Evolutionary conservation across 2,797 vertebrate species (phyloP).

Genomic region (Pseudocheirus occidentalis): DNA sequence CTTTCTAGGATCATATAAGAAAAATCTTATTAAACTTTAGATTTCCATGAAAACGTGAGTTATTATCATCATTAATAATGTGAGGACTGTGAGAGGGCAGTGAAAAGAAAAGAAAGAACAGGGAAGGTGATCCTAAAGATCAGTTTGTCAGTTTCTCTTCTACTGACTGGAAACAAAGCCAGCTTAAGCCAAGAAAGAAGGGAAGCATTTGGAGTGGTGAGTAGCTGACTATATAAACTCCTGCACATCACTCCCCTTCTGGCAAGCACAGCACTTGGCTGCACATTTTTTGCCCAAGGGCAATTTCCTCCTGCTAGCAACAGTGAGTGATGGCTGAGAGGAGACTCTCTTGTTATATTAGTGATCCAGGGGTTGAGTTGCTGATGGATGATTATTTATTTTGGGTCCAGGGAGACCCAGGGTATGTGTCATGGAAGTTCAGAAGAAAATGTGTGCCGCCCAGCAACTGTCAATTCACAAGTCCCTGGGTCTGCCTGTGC

Average conservation of each 20-base stretch:
- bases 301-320: not conserved
- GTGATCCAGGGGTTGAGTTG: not conserved
- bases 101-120: not conserved
- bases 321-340: not conserved
- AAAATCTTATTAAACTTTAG: not conserved
- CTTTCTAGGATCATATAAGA: no score
- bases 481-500: not conserved
- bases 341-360: not conserved
- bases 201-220: not conserved
- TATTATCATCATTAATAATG: not conserved
- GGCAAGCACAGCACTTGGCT: not conserved
- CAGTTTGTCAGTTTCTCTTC: not conserved
- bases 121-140: not conserved
- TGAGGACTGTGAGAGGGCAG: not conserved
- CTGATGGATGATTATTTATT: not conserved
- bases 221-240: not conserved
- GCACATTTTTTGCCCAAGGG: not conserved
- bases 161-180: not conserved
- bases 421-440: not conserved
- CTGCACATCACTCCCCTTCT: not conserved
- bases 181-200: not conserved
- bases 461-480: not conserved
- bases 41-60: not conserved
- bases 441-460: not conserved
- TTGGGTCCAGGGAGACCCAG: not conserved